Base-by-base conservation (phyloP, 2,888 invertebrate genomes). In the Eretmocerus hayati region DNA sequence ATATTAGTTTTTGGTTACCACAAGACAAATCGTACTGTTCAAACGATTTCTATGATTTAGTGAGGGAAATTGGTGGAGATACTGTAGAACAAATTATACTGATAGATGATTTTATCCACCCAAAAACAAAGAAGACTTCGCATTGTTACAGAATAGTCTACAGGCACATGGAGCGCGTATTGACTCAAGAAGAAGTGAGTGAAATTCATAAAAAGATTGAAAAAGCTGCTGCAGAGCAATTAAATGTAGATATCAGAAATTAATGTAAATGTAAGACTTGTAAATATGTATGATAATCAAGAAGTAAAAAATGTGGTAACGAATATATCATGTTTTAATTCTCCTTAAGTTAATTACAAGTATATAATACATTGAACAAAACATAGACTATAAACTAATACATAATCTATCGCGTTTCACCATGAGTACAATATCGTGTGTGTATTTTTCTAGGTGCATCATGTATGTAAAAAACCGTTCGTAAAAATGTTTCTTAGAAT, bases 1-100 rank as follows among this genome's bases (percentile, higher is more conserved):
- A 99, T 71, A 79, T 99, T 22, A 95, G 97, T 39, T 99, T 99
- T 72, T 99, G 97, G 95, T 71, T 99, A 42, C 92, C 95, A 0
- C 65, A 78, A 2, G 74, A 78, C 47, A 75, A 77, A 5, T 69
- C 76, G n/a, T 91, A 83, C 69, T 78, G 77, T n/a, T 74, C 78
- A 42, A 89, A 90, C 71, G 91, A 93, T 73, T 91, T 93, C 66
- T 95, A 92, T 71, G 96, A 97, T 69, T 69, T 97, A 53, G 94
- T 90, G 1, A 79, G 97, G 55, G 81, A 81, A 56, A 71, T 92
- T 43, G 96, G 89, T 2, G 93, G 91, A 1, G 94, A 96, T 72
- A 74, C 89, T n/a, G 80, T 99, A 39, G 99, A 99, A 74, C 94
- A 92, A 80, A 90, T 93, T 5, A 75, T 77, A 53, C 72, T 93